Evolutionary conservation across 2,113 vertebrate species (phyloP).

Genomic region (Tenebrosternarchus preto): DNA sequence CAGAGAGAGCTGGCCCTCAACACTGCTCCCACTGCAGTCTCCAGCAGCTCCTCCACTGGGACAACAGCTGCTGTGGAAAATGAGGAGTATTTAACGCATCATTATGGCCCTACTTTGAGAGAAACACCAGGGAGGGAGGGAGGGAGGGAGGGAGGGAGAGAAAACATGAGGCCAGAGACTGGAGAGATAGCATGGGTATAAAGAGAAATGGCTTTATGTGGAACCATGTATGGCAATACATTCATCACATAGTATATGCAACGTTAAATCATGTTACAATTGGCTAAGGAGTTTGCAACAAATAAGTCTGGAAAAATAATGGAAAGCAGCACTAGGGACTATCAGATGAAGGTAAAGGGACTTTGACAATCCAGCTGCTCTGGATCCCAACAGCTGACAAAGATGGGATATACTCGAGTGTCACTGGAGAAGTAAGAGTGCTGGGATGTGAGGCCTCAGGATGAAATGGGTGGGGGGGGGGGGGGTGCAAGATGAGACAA

Average conservation of each 20-base stretch:
- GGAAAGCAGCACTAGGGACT: not conserved
- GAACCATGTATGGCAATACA: not conserved
- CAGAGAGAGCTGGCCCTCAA: slow-evolving; percentile 21
- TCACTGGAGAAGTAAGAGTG: slow-evolving; percentile 10
- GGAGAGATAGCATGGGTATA: slow-evolving; percentile 33
- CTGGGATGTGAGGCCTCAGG: not conserved
- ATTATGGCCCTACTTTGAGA: slow-evolving; percentile 51
- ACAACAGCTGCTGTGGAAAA: slow-evolving; percentile 58
- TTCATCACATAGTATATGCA: not conserved
- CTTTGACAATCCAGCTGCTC: not conserved
- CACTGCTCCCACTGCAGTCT: slow-evolving; percentile 28
- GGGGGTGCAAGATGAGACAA: not conserved
- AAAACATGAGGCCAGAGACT: not conserved
- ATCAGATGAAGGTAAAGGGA: not conserved
- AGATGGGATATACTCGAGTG: slow-evolving; percentile 43
- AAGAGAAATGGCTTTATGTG: slow-evolving; percentile 6
- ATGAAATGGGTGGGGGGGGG: not conserved
- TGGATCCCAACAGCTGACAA: slow-evolving; percentile 25
- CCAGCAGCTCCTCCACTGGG: slow-evolving; percentile 41
- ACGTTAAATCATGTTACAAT: not conserved
- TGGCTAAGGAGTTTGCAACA: not conserved
- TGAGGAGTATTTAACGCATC: slow-evolving; percentile 65
- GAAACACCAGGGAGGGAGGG: slow-evolving; percentile 37
- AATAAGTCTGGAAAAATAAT: not conserved
- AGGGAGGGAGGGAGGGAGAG: not conserved